Conservation (phyloP, 2,888 invertebrate genomes). For the Campopleginae sp. region DNA sequence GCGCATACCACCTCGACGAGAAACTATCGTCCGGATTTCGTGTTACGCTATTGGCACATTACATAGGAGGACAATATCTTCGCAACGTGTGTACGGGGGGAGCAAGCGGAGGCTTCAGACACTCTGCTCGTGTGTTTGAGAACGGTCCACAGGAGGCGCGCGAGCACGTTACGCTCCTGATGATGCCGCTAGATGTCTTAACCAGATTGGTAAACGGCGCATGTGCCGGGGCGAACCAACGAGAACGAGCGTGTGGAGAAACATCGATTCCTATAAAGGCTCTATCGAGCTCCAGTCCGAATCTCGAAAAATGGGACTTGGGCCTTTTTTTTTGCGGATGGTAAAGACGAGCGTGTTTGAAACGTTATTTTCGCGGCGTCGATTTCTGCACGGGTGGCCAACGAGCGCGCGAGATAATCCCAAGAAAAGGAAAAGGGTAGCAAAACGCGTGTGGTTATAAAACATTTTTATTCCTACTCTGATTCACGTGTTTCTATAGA, state of each 20-base stretch:
- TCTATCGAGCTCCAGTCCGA: no score
- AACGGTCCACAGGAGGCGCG: slow-evolving; percentile 25
- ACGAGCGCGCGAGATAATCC: background rate
- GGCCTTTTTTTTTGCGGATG: background rate
- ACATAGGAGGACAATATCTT: slow-evolving; percentile 66
- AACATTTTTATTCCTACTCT: slow-evolving; percentile 18
- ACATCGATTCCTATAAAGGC: slow-evolving; percentile 14
- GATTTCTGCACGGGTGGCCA: slow-evolving; percentile 63
- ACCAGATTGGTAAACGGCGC: slow-evolving; percentile 79
- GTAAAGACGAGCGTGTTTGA: background rate
- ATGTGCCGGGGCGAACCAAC: slow-evolving; percentile 68
- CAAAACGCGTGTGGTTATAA: no score
- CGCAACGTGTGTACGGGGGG: slow-evolving; percentile 39
- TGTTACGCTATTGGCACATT: slow-evolving; percentile 44
- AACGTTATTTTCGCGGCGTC: slow-evolving; percentile 70
- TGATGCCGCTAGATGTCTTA: slow-evolving; percentile 78
- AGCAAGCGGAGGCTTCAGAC: no score
- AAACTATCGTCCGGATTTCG: slow-evolving; percentile 78
- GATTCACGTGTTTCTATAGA: slow-evolving; percentile 13
- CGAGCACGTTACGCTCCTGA: slow-evolving; percentile 50
- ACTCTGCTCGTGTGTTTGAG: slow-evolving; percentile 11
- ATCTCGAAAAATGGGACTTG: background rate
- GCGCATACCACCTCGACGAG: slow-evolving; percentile 79
- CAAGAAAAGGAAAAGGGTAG: background rate
- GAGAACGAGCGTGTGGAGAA: slow-evolving; percentile 12